phyloP scores from a whole-genome alignment of 2,888 invertebrate species.

The Cecidostiba fungosa region DNA sequence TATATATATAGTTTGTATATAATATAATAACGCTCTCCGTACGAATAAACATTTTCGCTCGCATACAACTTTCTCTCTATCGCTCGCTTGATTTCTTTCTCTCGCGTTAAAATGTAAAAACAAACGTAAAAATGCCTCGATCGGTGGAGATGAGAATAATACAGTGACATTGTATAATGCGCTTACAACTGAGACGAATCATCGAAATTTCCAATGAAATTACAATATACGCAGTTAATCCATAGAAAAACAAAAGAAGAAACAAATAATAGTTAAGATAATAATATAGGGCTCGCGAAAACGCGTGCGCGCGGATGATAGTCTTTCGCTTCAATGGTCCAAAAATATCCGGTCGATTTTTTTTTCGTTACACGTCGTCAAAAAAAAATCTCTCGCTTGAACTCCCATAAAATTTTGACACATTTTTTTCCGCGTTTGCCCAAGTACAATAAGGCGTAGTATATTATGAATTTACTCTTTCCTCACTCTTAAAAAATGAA shows the following conservation, averaged over 20 bases:
- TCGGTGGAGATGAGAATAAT: constrained; percentile 58
- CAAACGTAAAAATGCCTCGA: constrained; percentile 64
- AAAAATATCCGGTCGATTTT: constrained; percentile 21
- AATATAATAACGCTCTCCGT: constrained; percentile 62
- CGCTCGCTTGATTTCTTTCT: constrained; percentile 32
- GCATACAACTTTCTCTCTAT: constrained; percentile 46
- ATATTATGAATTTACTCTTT: constrained; percentile 3
- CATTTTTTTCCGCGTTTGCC: background rate
- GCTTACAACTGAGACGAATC: constrained; percentile 48
- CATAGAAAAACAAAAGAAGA: constrained; percentile 18
- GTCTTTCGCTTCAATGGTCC: background rate
- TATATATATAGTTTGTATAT: constrained; percentile 59
- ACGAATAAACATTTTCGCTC: constrained; percentile 60
- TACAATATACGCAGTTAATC: background rate
- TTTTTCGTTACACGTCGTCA: background rate
- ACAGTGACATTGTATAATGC: constrained; percentile 33
- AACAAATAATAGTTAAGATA: background rate
- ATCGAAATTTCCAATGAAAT: constrained; percentile 10
- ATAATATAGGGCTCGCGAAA: constrained; percentile 19
- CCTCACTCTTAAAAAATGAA: background rate
- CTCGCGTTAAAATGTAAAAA: constrained; percentile 62
- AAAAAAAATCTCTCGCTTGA: constrained; percentile 8
- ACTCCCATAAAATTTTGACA: constrained; percentile 10
- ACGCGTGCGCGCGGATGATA: constrained; percentile 28
- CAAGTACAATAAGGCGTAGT: no score